Conservation (phyloP, 2,113 vertebrate genomes). For the Arothron firmamentum region DNA sequence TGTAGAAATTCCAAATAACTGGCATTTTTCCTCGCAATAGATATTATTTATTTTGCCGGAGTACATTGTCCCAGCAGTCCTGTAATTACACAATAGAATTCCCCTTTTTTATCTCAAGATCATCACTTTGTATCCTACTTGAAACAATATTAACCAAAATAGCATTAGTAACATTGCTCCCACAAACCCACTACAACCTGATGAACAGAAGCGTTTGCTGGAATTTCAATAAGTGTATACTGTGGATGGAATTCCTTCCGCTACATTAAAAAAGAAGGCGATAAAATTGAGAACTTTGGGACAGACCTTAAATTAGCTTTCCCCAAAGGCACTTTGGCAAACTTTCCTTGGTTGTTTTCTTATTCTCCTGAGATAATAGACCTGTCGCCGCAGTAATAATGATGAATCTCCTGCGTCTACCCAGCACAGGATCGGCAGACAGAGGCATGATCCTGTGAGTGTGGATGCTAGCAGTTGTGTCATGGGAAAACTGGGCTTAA, state of each 20-base stretch:
- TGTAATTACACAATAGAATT: slow-evolving; percentile 29
- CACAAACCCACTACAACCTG: slow-evolving; percentile 1
- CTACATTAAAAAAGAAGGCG: slow-evolving; percentile 25
- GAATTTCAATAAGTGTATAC: neutral
- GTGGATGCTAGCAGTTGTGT: slow-evolving; percentile 41
- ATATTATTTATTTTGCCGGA: neutral
- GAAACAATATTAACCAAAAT: slow-evolving; percentile 2
- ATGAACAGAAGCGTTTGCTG: too few species aligned
- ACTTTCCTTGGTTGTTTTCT: slow-evolving; percentile 60
- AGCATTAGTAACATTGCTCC: neutral
- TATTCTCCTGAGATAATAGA: slow-evolving; percentile 71
- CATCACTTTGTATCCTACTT: neutral
- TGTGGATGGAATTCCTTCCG: slow-evolving; percentile 29
- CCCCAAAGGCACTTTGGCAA: slow-evolving; percentile 48
- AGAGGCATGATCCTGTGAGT: slow-evolving; percentile 22
- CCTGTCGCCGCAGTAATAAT: slow-evolving; percentile 72
- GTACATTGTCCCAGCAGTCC: slow-evolving; percentile 5
- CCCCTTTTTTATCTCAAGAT: slow-evolving; percentile 9
- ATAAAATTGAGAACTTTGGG: slow-evolving; percentile 37
- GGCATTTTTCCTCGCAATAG: slow-evolving; percentile 13
- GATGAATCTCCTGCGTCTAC: slow-evolving; percentile 67
- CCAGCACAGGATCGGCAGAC: slow-evolving; percentile 38
- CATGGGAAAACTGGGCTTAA: slow-evolving; percentile 38
- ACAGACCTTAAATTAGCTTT: slow-evolving; percentile 49
- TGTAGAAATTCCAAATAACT: slow-evolving; percentile 42